Base-by-base conservation (phyloP, 2,113 vertebrate genomes). In the Taxidea taxus region DNA sequence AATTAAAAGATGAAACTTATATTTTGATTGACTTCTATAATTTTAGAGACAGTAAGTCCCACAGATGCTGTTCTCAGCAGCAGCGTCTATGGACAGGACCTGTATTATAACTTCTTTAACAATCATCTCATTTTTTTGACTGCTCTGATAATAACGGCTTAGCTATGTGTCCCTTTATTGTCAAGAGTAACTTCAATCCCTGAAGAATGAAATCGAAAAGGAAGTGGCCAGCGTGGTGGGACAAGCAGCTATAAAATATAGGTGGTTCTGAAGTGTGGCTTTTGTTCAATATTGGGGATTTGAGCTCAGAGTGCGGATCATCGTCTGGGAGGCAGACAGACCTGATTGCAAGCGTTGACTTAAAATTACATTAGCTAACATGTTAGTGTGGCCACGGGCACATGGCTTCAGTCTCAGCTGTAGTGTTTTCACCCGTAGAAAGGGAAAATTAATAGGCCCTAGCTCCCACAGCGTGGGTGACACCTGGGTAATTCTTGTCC, bases 1-100 rank as follows among this genome's bases (percentile, higher is more conserved):
- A 29, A 37, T 34, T 62, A 70, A 75, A 86, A 44, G 7, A 70
- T 34, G 42, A 60, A 86, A 90, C n/a, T 83, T 75, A 3, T 4
- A 15, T 25, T 74, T 88, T 64, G n/a, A 34, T 39, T 74, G 51
- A 81, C 49, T 68, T 27, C 44, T 96, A 10, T 54, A n/a, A 87
- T 66, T 82, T 85, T 21, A 87, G 60, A 75, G 47, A 84, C 94
- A 58, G 37, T n/a, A 25, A 25, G 9, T 31, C 34, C 29, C 51
- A 21, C 4, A 34, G 13, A 37, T 11, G 12, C 23, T 27, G 0
- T 91, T 72, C 42, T 47, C n/a, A 64, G 39, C 44, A 51, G 27
- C 23, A 7, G 0, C 1, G 8, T 47, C 85, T 21, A 0, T 25
- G 64, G 21, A 18, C 0, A 37, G 31, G 0, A 3, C 4, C 60